Percentiles rank a stretch among this genome's conserved stretches.
Evolutionary conservation across 2,797 vertebrate genomes (phyloP).

Genomic region (Sciurus vulgaris): DNA sequence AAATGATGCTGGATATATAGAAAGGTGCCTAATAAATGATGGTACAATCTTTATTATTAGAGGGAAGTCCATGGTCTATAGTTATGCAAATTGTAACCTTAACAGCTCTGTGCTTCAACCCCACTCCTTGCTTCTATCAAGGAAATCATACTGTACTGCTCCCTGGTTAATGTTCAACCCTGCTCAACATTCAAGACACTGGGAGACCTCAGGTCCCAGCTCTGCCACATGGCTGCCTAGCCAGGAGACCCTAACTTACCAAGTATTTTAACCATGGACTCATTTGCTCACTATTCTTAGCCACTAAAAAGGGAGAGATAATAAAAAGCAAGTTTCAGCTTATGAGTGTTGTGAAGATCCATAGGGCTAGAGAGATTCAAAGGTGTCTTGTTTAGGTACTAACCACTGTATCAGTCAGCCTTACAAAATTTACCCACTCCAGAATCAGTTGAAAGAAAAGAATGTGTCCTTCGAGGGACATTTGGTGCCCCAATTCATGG

Average conservation of each 20-base stretch:
- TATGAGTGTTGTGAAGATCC: slow-evolving; percentile 22
- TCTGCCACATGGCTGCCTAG: background rate
- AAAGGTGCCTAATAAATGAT: slow-evolving; percentile 39
- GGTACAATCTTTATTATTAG: slow-evolving; percentile 16
- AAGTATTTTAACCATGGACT: slow-evolving; percentile 30
- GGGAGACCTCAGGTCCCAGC: background rate
- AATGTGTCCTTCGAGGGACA: background rate
- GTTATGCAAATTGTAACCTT: slow-evolving; percentile 1
- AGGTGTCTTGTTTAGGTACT: slow-evolving; percentile 37
- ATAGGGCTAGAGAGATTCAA: background rate
- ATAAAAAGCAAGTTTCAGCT: slow-evolving; percentile 19
- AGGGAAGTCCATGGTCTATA: background rate
- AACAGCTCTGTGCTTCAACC: background rate
- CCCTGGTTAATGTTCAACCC: slow-evolving; percentile 3
- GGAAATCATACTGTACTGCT: background rate
- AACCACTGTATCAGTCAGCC: background rate
- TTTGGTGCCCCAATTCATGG: background rate
- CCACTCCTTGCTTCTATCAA: slow-evolving; percentile 18
- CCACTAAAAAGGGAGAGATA: background rate
- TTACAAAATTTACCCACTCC: slow-evolving; percentile 1
- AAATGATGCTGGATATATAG: background rate
- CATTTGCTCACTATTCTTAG: slow-evolving; percentile 4
- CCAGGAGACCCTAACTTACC: background rate
- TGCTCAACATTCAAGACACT: slow-evolving; percentile 45
- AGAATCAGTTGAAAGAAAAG: slow-evolving; percentile 49